Evolutionary conservation across 2,113 vertebrate species (phyloP), one percentile per base, ranked within the genome.

Genomic region (Hippocampus comes): DNA sequence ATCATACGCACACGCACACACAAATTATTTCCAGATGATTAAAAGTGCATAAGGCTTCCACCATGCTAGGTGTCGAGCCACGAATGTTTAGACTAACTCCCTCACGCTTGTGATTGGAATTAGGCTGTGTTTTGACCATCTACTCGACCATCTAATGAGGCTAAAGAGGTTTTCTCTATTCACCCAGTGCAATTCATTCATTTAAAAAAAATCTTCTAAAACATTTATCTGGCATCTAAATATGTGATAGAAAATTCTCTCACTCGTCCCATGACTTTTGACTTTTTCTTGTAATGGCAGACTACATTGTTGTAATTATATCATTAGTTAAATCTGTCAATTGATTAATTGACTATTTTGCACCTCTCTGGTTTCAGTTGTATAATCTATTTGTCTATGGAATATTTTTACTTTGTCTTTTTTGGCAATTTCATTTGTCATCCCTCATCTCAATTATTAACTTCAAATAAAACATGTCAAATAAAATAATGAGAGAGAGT

Each of bases 271-370:
- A 43, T 73, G 68, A 46, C 63, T 41, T 10, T 1, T 25, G 9
- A 49, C 4, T 61, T 60, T 59, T 63, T 75, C 64, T 49, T 67
- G 74, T 65, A 30, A 21, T 55, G 53, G 18, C 76, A 64, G 42
- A 70, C 72, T 27, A 38, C 69, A 75, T 23, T n/a, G 18, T 65
- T 79, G 18, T 81, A 74, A 86, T 89, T 87, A 82, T 78, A 86
- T 51, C 78, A 68, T 82, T 88, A 80, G 66, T 70, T 85, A 59
- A 74, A 77, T 80, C 77, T 72, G 72, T 60, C 17, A 20, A 53
- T 7, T 8, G 8, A 18, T 20, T 53, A 9, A 21, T 53, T 7
- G 18, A 53, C 49, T 53, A 21, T 53, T 21, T 18, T 53, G 49
- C 17, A 49, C 1, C 5, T 49, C 48, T 15, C 48, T 49, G 48